These are phyloP conservation scores for Dasysyrphus tricinctus DNA, from an alignment of 2,888 invertebrate genomes.

Conservation along the genomic window DNA sequence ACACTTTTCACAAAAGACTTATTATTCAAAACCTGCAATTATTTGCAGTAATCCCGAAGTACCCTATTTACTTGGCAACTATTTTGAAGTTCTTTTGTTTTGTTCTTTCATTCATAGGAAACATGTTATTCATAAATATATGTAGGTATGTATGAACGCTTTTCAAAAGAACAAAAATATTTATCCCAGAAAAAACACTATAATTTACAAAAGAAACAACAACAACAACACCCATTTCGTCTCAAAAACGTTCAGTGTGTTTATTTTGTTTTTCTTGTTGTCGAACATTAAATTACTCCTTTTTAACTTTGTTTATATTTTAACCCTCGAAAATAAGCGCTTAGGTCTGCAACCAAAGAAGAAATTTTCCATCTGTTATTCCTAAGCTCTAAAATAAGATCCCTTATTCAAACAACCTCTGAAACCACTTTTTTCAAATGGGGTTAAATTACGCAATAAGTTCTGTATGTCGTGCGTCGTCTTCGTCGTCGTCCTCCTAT, in stretches of 20 bases:
- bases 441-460: constrained; percentile 49
- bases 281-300: constrained; percentile 32
- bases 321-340: constrained; percentile 22
- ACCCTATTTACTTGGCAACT: too few relatives aligned
- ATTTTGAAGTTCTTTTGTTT: too few relatives aligned
- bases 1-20: too few relatives aligned
- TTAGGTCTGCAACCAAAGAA: neutral
- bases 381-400: constrained; percentile 4
- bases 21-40: too few relatives aligned
- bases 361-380: constrained; percentile 58
- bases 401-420: constrained; percentile 19
- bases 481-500: neutral
- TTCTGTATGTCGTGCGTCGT: constrained; percentile 19
- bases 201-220: constrained; percentile 17
- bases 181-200: constrained; percentile 21
- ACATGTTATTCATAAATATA: neutral
- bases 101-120: neutral
- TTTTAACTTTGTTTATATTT: constrained; percentile 22
- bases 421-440: neutral
- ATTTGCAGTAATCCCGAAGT: too few relatives aligned
- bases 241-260: neutral
- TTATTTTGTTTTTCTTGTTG: neutral
- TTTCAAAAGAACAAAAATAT: neutral
- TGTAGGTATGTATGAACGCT: neutral
- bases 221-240: constrained; percentile 19